Base-by-base conservation (phyloP, 2,113 vertebrate genomes). In the Lontra canadensis region DNA sequence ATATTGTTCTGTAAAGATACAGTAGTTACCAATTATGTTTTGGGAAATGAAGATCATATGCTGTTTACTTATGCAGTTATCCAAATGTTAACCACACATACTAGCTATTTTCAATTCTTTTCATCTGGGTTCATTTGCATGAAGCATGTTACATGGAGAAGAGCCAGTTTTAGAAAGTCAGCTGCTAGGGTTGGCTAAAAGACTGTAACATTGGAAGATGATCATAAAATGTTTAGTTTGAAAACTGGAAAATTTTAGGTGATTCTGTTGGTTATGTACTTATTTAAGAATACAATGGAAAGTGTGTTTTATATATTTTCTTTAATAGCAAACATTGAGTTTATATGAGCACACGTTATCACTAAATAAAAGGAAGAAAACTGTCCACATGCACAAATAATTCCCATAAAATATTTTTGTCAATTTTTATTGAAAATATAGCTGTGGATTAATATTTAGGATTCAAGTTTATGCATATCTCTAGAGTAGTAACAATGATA, bases 31-130 rank as follows among this genome's bases (percentile, higher is more conserved):
- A 91, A 9, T 76, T 73, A 47, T 25, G 9, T 59, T 83, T 78
- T 63, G 17, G 5, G 8, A 94, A 29, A 71, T 81, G 26, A 97
- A 11, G 3, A 21, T n/a, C 10, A 36, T 67, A 23, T 76, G 21
- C 1, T 69, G 10, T 79, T 86, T 92, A 23, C 39, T 90, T 82
- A 17, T 55, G 6, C 47, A 15, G 1, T 86, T 57, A 85, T 3
- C 13, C 49, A 96, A 96, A 95, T 95, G 7, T 74, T 95, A 92
- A 57, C 5, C 12, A 87, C 39, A 21, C 25, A 96, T 59, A 39
- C 6, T 47, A 73, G 6, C 31, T 94, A 95, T 84, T 84, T 91
- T 95, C 67, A 91, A 25, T 57, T 95, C 14, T 83, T 87, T 86
- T 86, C 25, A 59, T 57, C 55, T 63, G 21, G 13, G 1, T 39